phyloP scores from a whole-genome alignment of 2,797 vertebrate species.

The Melopsittacus undulatus region DNA sequence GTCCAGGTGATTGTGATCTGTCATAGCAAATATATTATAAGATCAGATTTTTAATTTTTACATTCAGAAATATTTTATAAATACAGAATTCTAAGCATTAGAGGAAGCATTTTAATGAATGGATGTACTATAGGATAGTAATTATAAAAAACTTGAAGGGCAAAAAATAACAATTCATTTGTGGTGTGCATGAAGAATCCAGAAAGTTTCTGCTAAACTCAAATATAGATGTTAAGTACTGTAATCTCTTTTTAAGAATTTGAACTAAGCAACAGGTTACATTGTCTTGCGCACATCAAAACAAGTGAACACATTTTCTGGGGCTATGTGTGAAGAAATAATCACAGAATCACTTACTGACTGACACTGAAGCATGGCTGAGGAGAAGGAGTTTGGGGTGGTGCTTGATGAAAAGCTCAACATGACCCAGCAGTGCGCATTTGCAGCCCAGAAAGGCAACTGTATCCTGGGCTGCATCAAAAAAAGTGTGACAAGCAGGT shows the following conservation, averaged over 20 bases:
- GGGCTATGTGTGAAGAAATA: neutral
- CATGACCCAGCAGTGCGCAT: neutral
- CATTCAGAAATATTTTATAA: neutral
- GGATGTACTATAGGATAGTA: neutral
- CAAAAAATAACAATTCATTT: neutral
- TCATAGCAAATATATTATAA: neutral
- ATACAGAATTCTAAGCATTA: neutral
- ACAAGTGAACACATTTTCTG: neutral
- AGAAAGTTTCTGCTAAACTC: neutral
- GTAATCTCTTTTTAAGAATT: neutral
- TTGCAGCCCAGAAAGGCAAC: neutral
- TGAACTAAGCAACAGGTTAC: neutral
- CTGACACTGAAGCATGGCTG: neutral
- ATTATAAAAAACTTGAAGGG: neutral
- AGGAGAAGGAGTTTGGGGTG: accelerated
- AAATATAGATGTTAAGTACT: neutral
- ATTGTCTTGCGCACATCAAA: neutral
- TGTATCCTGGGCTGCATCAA: neutral
- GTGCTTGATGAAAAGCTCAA: neutral
- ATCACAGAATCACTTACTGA: neutral
- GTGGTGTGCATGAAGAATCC: neutral
- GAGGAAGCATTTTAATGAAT: neutral
- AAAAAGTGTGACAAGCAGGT: accelerated
- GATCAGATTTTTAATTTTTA: neutral
- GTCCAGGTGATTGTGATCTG: neutral